Conservation (phyloP, 2,888 invertebrate species). For the Drosophila longiperda region DNA sequence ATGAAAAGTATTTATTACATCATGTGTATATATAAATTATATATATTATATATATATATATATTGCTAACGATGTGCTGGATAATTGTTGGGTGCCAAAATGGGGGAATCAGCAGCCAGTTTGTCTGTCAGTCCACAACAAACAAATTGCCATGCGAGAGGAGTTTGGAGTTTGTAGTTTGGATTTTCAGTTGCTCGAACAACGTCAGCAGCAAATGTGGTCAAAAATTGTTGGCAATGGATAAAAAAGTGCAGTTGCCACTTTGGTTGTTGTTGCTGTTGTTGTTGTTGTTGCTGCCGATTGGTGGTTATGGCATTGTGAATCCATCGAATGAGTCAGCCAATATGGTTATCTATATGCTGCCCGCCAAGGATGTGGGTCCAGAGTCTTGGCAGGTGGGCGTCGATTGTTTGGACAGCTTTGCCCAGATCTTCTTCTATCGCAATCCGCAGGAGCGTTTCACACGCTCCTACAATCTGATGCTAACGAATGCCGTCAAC, state of each 20-base stretch:
- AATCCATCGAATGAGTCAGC: slow-evolving; percentile 77
- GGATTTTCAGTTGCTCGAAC: slow-evolving; percentile 47
- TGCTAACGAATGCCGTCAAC: slow-evolving; percentile 75
- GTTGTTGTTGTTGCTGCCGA: slow-evolving; percentile 20
- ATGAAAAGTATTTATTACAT: background rate
- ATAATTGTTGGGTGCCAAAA: slow-evolving; percentile 4
- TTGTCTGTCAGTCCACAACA: slow-evolving; percentile 31
- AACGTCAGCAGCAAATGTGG: slow-evolving; percentile 51
- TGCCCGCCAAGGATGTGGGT: slow-evolving; percentile 71
- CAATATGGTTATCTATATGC: slow-evolving; percentile 75
- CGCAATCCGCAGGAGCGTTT: slow-evolving; percentile 58
- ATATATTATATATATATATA: background rate
- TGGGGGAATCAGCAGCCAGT: slow-evolving; percentile 20
- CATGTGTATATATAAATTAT: background rate
- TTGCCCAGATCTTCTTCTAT: slow-evolving; percentile 73
- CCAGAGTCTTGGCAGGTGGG: slow-evolving; percentile 79
- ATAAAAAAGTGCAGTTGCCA: background rate
- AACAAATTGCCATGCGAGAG: slow-evolving; percentile 31
- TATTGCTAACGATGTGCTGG: background rate
- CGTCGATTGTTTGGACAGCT: slow-evolving; percentile 77
- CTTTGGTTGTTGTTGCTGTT: slow-evolving; percentile 4
- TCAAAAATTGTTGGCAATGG: slow-evolving; percentile 18
- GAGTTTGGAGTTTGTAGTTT: slow-evolving; percentile 2
- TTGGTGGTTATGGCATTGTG: slow-evolving; percentile 55
- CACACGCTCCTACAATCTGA: slow-evolving; percentile 79